These are phyloP conservation scores for Jacana jacana DNA, from an alignment of 2,113 vertebrate species.

Conservation along the genomic window DNA sequence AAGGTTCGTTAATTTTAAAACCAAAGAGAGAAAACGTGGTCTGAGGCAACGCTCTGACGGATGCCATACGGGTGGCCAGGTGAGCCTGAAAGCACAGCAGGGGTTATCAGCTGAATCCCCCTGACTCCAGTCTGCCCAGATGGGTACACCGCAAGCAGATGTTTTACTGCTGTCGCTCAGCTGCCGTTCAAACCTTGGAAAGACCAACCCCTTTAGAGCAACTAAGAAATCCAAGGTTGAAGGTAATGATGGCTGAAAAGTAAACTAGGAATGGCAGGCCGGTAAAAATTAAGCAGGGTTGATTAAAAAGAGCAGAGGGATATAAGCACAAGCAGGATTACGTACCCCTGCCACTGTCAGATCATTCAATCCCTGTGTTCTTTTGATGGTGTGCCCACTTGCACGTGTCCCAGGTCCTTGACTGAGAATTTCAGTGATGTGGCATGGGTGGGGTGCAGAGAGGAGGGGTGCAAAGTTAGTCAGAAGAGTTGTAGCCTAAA, in stretches of 20 bases:
- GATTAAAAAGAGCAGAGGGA: not conserved
- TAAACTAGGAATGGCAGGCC: not conserved
- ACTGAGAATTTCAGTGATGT: fast-evolving
- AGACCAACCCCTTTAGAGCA: not conserved
- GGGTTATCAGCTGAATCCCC: not conserved
- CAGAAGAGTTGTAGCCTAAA: not conserved
- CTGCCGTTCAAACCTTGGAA: not conserved
- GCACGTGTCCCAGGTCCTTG: fast-evolving
- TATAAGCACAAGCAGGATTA: not conserved
- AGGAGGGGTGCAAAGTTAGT: not conserved
- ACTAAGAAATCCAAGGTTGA: not conserved
- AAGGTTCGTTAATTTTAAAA: not conserved
- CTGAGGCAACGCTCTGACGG: not conserved
- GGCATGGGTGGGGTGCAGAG: not conserved
- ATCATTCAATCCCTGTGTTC: not conserved
- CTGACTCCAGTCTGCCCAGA: not conserved
- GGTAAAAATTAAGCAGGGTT: not conserved
- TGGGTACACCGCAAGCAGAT: not conserved
- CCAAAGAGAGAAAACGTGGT: not conserved
- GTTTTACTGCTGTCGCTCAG: not conserved
- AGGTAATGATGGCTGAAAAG: conserved; percentile 11
- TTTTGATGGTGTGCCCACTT: fast-evolving
- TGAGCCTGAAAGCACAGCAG: not conserved
- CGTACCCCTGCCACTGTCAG: not conserved
- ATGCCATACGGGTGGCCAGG: not conserved